phyloP scores from a whole-genome alignment of 1,140 invertebrate genomes.

The Pachyrhynchus sulphureomaculatus region DNA sequence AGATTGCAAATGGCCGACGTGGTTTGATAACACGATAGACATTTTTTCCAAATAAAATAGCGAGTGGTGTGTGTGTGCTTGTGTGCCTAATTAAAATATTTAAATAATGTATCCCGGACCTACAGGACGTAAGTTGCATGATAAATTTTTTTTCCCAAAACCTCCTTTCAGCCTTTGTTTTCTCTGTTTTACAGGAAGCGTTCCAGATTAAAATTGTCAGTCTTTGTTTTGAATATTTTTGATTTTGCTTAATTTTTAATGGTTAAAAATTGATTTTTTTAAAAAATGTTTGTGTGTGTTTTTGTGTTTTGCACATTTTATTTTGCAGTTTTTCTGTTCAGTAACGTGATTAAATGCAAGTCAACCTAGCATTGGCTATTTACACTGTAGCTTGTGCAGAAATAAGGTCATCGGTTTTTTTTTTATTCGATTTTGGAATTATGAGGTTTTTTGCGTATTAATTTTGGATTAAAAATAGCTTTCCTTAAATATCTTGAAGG shows the following conservation, averaged over 20 bases:
- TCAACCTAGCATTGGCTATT: slow-evolving; percentile 19
- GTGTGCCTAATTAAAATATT: slow-evolving; percentile 41
- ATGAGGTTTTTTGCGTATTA: background rate
- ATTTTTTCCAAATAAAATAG: slow-evolving; percentile 42
- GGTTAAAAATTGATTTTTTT: background rate
- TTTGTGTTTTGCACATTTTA: background rate
- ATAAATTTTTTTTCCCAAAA: background rate
- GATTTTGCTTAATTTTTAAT: background rate
- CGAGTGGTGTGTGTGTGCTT: slow-evolving; percentile 46
- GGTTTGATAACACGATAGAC: slow-evolving; percentile 46
- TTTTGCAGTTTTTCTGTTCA: background rate
- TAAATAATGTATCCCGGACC: slow-evolving; percentile 48
- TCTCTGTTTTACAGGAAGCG: slow-evolving; percentile 9
- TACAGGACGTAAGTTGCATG: slow-evolving; percentile 47
- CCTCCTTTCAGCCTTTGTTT: slow-evolving; percentile 17
- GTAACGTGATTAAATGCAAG: background rate
- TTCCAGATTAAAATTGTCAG: slow-evolving; percentile 5
- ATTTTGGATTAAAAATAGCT: too few relatives aligned
- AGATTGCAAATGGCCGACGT: slow-evolving; percentile 50
- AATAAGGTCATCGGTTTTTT: slow-evolving; percentile 29
- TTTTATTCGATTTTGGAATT: slow-evolving; percentile 4
- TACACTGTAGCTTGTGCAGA: slow-evolving; percentile 10
- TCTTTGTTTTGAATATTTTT: slow-evolving; percentile 32
- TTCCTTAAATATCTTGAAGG: too few relatives aligned
- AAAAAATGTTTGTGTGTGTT: background rate